Percentiles rank a stretch among this genome's conserved stretches.
These are phyloP conservation scores for Carassius auratus DNA, from an alignment of 2,113 vertebrate genomes.

Conservation along the genomic window DNA sequence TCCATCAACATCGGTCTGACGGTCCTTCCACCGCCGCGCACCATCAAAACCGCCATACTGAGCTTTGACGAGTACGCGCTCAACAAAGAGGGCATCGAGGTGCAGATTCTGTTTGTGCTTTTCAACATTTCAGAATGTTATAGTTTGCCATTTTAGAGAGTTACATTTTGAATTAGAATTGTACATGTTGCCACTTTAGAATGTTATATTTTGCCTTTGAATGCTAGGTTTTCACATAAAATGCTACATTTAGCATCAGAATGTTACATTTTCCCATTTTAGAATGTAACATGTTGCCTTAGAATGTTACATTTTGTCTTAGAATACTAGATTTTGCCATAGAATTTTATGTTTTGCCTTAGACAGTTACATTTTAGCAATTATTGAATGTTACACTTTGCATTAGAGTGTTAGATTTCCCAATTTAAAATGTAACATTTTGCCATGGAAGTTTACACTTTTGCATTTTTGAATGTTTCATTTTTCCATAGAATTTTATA, in stretches of 20 bases:
- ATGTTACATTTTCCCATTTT: neutral
- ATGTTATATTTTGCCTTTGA: neutral
- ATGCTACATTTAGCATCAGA: too few species aligned
- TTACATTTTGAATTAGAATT: neutral
- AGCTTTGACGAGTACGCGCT: slow-evolving; percentile 98
- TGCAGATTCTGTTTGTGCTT: slow-evolving; percentile 61
- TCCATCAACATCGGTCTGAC: slow-evolving; percentile 98
- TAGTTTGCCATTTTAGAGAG: neutral
- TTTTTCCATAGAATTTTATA: too few species aligned
- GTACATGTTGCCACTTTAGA: neutral
- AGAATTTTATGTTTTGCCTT: neutral
- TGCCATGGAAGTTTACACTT: too few species aligned
- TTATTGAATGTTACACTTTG: neutral
- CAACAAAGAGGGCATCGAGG: slow-evolving; percentile 99
- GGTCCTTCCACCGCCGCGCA: slow-evolving; percentile 92
- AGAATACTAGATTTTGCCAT: neutral
- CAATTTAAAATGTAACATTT: neutral
- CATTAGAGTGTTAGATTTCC: neutral
- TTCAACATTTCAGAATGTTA: neutral
- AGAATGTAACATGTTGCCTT: neutral
- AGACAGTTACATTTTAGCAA: neutral
- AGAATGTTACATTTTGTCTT: too few species aligned
- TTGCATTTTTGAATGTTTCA: too few species aligned
- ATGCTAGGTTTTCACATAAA: too few species aligned
- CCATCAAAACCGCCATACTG: slow-evolving; percentile 96